These are phyloP conservation scores for Ophthalmolycus amberensis DNA, from an alignment of 2,113 vertebrate genomes.

Conservation along the genomic window DNA sequence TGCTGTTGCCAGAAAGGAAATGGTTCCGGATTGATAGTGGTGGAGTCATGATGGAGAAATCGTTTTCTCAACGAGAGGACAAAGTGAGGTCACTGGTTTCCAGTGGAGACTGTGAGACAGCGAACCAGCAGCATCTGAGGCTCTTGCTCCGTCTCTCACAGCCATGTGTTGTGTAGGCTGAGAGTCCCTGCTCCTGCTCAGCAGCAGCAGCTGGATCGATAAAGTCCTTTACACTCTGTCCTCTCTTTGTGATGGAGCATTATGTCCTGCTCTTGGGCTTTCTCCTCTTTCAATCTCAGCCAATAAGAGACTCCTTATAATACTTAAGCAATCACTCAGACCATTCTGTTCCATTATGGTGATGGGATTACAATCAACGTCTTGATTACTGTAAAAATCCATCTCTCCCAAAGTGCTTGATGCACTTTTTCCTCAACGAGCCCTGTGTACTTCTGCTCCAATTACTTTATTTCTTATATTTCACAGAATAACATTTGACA, in stretches of 20 bases:
- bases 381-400: background rate
- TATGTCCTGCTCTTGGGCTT: constrained; percentile 25
- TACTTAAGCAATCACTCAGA: constrained; percentile 1
- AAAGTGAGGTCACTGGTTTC: constrained; percentile 5
- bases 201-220: constrained; percentile 49
- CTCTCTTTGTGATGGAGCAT: constrained; percentile 60
- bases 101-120: constrained; percentile 27
- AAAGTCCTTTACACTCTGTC: constrained; percentile 53
- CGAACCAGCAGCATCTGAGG: constrained; percentile 29
- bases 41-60: background rate
- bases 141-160: constrained; percentile 42
- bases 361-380: constrained; percentile 5
- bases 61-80: background rate
- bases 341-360: background rate
- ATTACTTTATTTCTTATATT: background rate
- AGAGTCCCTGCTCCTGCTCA: constrained; percentile 10
- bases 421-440: background rate
- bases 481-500: background rate
- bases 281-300: background rate
- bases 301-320: constrained; percentile 13
- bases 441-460: background rate
- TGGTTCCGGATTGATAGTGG: background rate
- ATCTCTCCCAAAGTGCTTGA: background rate
- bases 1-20: background rate
- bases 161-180: constrained; percentile 60